A percentile compares a stretch with the other conserved stretches of the same genome.
Evolutionary conservation across 2,888 invertebrate species (phyloP).

Genomic region (Allygus modestus): DNA sequence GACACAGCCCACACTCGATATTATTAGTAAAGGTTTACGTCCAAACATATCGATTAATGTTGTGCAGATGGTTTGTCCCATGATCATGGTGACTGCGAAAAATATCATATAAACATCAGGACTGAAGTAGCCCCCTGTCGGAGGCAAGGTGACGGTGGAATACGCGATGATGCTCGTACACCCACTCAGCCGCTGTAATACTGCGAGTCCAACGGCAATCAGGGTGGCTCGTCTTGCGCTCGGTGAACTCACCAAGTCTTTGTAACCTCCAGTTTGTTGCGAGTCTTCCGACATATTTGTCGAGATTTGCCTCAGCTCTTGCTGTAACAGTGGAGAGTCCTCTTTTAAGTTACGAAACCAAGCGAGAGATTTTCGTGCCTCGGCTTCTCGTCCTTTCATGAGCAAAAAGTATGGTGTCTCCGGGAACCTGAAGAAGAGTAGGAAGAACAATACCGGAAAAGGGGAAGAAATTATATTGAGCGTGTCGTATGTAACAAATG

Average conservation of each 20-base stretch:
- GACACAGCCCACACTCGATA: conserved; percentile 65
- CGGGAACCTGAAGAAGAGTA: conserved; percentile 78
- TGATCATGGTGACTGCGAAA: conserved; percentile 67
- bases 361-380: conserved; percentile 67
- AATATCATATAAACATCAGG: conserved; percentile 66
- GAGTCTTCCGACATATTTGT: conserved; percentile 68
- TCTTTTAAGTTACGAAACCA: conserved; percentile 58
- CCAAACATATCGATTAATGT: conserved; percentile 67
- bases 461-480: conserved; percentile 72
- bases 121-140: conserved; percentile 72
- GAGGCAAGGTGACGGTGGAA: conserved; percentile 80
- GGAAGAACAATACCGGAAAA: conserved; percentile 76
- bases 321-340: conserved; percentile 61
- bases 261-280: conserved; percentile 74
- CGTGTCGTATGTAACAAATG: conserved; percentile 60
- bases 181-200: conserved; percentile 78
- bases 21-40: conserved; percentile 67
- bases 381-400: conserved; percentile 76
- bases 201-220: conserved; percentile 66
- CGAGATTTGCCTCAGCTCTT: conserved; percentile 69
- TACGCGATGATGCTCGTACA: conserved; percentile 81
- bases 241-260: conserved; percentile 65
- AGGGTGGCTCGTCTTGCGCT: conserved; percentile 67
- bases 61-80: conserved; percentile 65
- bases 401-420: conserved; percentile 81